Evolutionary conservation across 2,113 vertebrate genomes (phyloP), one percentile per base, ranked within the genome.

Genomic region (Sinocyclocheilus maitianheensis): DNA sequence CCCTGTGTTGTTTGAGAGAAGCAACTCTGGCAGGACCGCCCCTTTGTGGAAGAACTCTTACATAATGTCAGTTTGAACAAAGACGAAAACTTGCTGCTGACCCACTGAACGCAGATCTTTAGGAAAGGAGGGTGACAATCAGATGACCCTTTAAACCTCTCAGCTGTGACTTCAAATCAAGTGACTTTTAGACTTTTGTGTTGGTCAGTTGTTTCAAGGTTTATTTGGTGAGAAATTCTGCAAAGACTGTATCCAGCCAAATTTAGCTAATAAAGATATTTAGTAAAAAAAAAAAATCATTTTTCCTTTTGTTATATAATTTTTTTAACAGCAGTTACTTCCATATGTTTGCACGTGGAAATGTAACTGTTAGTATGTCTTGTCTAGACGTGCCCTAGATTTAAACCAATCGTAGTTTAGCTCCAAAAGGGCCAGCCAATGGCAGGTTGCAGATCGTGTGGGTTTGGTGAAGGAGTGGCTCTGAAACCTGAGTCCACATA

Each of bases 361-460:
- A 30, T 90, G 65, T 90, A 90, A 93, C 89, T 87, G 88, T 91
- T 87, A 91, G 92, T 90, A 85, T 90, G 88, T 89, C 92, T 91
- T 84, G 89, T 87, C 60, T 85, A 91, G 92, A 89, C 93, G 88
- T 94, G 94, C 91, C 93, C 94, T 93, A 87, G 1, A 93, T 94
- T 82, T 87, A 26, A 81, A 71, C 94, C 95, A 94, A 94, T 94
- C 86, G 18, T 9, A 55, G 20, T 11, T 60, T 0, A 7, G 24
- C 80, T 82, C 85, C 37, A 40, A 58, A 60, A 48, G 11, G 1
- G 63, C 53, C 5, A 77, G 20, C 94, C 94, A 95, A 94, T 94
- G 78, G 86, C 85, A 5, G 2, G 7, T 0, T 12, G 18, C 77
- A 81, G 37, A 77, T 24, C 67, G 20, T 85, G 87, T 92, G 89